Conservation (phyloP, 1,140 invertebrate genomes). For the Eumaeus atala region DNA sequence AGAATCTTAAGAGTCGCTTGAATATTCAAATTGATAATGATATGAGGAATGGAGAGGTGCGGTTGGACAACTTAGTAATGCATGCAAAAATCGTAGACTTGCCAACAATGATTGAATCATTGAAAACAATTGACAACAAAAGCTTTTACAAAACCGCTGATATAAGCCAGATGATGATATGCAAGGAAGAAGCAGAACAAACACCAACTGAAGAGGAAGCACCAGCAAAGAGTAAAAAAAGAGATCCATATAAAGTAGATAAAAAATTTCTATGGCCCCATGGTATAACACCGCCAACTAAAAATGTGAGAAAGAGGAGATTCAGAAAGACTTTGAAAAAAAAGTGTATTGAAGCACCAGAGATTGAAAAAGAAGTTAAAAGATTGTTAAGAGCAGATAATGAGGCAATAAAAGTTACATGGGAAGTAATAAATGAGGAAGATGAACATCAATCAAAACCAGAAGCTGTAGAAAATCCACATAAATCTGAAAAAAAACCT, state of each 20-base stretch:
- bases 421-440: conserved; percentile 95
- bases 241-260: conserved; percentile 93
- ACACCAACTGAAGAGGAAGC: conserved; percentile 86
- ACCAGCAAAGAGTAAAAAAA: conserved; percentile 89
- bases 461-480: conserved; percentile 56
- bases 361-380: conserved; percentile 98
- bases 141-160: conserved; percentile 98
- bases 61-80: conserved; percentile 91
- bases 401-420: conserved; percentile 91
- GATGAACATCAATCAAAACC: conserved; percentile 78
- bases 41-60: conserved; percentile 91
- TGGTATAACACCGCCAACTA: conserved; percentile 94
- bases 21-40: conserved; percentile 93
- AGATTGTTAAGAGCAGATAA: conserved; percentile 92
- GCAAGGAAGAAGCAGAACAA: conserved; percentile 90
- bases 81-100: conserved; percentile 94
- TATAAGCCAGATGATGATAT: conserved; percentile 93
- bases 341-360: conserved; percentile 97
- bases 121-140: conserved; percentile 97
- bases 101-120: conserved; percentile 93
- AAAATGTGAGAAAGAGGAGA: conserved; percentile 93
- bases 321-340: conserved; percentile 97
- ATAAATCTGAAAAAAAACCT: conserved; percentile 70
- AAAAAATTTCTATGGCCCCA: conserved; percentile 96
- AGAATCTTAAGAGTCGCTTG: conserved; percentile 90